Base-by-base conservation (phyloP, 1,140 invertebrate species). In the Zaprionus vittiger region DNA sequence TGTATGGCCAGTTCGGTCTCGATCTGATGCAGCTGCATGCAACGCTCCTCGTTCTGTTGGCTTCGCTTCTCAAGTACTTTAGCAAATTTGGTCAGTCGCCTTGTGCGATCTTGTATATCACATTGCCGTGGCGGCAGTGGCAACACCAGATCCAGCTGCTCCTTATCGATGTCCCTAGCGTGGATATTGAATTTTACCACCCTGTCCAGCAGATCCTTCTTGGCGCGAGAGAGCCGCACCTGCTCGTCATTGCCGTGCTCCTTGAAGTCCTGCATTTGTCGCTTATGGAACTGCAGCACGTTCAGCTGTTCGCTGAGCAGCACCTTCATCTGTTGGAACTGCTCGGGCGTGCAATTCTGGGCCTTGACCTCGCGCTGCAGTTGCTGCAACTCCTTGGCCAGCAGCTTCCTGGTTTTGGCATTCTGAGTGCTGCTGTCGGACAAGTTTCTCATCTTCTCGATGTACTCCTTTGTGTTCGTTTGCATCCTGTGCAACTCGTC, bases 191-290 rank as follows among this genome's bases (percentile, higher is more conserved):
- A 90, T 17, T 63, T 59, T n/a, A 82, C 80, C 4, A 91, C 64
- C 12, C 68, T 47, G 61, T 92, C 89, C 14, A 81, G 62, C 12
- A 85, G 57, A 28, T 91, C 77, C 15, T 91, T 82, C 44, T 91
- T 85, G n/a, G 78, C 73, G 9, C 83, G 77, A 1, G 91, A 56
- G 12, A 85, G 47, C 37, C 75, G 60, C 2, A 92, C 91, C 59
- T 92, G 91, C 67, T 92, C 89, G 22, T 83, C 73, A 5, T 79
- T 65, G 20, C 80, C 59, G 2, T 61, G 68, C 12, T 81, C 73
- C 1, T 65, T 49, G 1, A 91, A 20, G 12, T 81, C 80, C 6
- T 69, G 44, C 17, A 83, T 31, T 12, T 86, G 71, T 0, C 83
- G 69, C 2, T 81, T 64, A 37, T 91, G 75, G n/a, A 70, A 73